phyloP scores from a whole-genome alignment of 2,888 invertebrate genomes.

The Elegia similella region DNA sequence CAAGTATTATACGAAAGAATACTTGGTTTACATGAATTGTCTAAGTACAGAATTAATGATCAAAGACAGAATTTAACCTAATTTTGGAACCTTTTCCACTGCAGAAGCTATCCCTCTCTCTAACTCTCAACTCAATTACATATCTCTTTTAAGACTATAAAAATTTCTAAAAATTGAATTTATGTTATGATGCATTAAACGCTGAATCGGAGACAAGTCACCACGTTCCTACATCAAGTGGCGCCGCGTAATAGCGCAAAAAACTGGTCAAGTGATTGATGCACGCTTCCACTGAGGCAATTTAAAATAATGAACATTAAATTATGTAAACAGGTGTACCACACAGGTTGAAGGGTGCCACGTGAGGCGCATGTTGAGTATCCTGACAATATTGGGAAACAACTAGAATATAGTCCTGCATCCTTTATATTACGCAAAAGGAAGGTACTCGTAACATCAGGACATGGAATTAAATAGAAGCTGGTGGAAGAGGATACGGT shows the following conservation, averaged over 20 bases:
- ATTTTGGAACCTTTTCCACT: too few species aligned
- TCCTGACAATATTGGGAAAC: constrained; percentile 1
- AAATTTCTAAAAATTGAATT: not conserved
- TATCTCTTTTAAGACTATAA: not conserved
- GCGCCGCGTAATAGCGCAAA: constrained; percentile 50
- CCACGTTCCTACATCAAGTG: constrained; percentile 39
- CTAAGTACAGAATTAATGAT: too few species aligned
- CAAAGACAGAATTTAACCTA: too few species aligned
- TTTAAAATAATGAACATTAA: constrained; percentile 49
- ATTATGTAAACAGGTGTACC: constrained; percentile 38
- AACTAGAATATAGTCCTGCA: not conserved
- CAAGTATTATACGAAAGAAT: too few species aligned
- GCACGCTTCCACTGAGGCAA: constrained; percentile 38
- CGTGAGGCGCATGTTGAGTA: not conserved
- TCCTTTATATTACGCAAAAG: not conserved
- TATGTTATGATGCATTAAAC: constrained; percentile 23
- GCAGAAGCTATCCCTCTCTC: too few species aligned
- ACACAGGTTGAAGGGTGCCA: constrained; percentile 36
- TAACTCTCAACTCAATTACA: too few species aligned
- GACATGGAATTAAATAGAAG: constrained; percentile 5
- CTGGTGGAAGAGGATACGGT: constrained; percentile 21
- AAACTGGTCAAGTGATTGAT: constrained; percentile 43
- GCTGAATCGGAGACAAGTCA: not conserved
- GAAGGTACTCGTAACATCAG: not conserved
- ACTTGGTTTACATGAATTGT: too few species aligned